These are phyloP conservation scores for Phocoena sinus DNA, from an alignment of 2,113 vertebrate genomes.

Conservation along the genomic window DNA sequence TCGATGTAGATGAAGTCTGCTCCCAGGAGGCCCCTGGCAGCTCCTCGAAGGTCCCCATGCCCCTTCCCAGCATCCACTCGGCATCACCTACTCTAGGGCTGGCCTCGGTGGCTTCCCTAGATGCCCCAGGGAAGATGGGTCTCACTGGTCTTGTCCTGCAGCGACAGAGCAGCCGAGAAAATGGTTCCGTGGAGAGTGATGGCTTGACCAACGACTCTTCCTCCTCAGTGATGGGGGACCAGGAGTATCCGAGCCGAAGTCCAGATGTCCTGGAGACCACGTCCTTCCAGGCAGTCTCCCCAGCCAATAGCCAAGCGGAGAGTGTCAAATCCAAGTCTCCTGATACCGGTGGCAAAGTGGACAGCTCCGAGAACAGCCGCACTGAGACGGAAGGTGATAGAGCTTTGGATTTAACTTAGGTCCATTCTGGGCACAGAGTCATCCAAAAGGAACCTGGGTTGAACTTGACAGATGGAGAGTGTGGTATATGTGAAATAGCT, in stretches of 20 bases:
- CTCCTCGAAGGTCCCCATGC: conserved; percentile 66
- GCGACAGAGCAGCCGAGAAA: conserved; percentile 89
- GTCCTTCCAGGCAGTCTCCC: conserved; percentile 87
- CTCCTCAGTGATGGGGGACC: conserved; percentile 79
- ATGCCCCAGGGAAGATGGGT: conserved; percentile 86
- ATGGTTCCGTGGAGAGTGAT: conserved; percentile 86
- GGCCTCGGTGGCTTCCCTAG: conserved; percentile 79
- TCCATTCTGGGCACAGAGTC: conserved; percentile 81
- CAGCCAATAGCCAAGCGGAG: conserved; percentile 84
- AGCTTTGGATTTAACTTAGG: conserved; percentile 91
- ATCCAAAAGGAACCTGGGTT: conserved; percentile 88
- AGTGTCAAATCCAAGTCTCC: conserved; percentile 86
- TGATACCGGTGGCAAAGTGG: conserved; percentile 72
- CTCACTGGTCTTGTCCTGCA: conserved; percentile 84
- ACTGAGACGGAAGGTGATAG: conserved; percentile 86
- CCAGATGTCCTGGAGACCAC: conserved; percentile 83
- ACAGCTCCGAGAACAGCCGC: conserved; percentile 75
- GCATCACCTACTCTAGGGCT: conserved; percentile 75
- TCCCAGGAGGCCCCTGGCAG: conserved; percentile 78
- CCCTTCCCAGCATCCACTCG: conserved; percentile 71
- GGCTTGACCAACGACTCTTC: conserved; percentile 86
- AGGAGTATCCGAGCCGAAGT: conserved; percentile 88
- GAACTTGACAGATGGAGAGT: conserved; percentile 84
- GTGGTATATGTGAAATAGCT: conserved; percentile 80
- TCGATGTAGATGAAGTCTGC: conserved; percentile 80